Evolutionary conservation across 2,797 vertebrate genomes (phyloP).

Genomic region (Sebastes minor): DNA sequence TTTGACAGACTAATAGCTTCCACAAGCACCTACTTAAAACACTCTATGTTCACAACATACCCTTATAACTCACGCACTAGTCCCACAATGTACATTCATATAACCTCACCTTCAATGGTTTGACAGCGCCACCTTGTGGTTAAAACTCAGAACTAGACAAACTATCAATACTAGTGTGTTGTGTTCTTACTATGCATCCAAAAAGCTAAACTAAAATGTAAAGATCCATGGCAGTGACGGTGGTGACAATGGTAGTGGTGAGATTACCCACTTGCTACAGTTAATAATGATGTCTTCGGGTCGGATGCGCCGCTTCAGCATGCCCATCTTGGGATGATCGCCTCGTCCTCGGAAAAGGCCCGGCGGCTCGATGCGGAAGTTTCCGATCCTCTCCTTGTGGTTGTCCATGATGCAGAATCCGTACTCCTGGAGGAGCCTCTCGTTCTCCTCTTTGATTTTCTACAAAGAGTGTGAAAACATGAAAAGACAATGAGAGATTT

Average conservation of each 20-base stretch:
- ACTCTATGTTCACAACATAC: not conserved
- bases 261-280: constrained; percentile 92
- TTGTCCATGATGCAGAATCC: constrained; percentile 97
- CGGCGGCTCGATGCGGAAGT: constrained; percentile 95
- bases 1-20: not conserved
- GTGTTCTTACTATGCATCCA: not conserved
- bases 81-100: not conserved
- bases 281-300: constrained; percentile 96
- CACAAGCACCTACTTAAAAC: not conserved
- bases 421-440: constrained; percentile 90
- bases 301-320: constrained; percentile 92
- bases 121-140: constrained; percentile 57
- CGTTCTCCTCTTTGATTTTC: constrained; percentile 96
- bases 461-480: constrained; percentile 48
- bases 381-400: constrained; percentile 94
- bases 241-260: not conserved
- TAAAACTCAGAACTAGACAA: not conserved
- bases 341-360: constrained; percentile 94
- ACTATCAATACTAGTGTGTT: not conserved
- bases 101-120: not conserved
- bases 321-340: constrained; percentile 97
- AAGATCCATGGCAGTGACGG: not conserved
- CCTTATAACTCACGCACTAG: not conserved
- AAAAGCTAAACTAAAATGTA: not conserved
- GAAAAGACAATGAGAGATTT: not conserved